These are phyloP conservation scores for Schrankia costaestrigalis DNA, from an alignment of 2,888 invertebrate species.

Conservation along the genomic window DNA sequence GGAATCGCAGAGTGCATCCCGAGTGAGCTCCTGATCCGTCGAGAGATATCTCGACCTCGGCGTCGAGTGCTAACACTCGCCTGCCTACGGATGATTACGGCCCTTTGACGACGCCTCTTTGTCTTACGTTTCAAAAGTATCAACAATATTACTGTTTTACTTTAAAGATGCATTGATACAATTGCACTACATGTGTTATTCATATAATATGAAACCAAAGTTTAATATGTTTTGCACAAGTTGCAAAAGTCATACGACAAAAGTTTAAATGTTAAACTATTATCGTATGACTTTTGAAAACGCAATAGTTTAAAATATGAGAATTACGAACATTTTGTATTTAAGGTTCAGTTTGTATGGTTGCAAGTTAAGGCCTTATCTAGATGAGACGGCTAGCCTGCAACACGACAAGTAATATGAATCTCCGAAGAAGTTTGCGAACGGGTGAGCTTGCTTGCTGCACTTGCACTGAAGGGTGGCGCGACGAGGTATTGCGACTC, in stretches of 20 bases:
- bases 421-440: slow-evolving; percentile 69
- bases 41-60: slow-evolving; percentile 74
- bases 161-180: too few species aligned
- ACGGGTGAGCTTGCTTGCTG: slow-evolving; percentile 59
- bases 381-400: slow-evolving; percentile 65
- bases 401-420: slow-evolving; percentile 68
- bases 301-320: too few species aligned
- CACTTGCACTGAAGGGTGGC: slow-evolving; percentile 51
- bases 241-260: too few species aligned
- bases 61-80: slow-evolving; percentile 73
- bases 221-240: too few species aligned
- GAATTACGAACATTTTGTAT: too few species aligned
- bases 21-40: slow-evolving; percentile 76
- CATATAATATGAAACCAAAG: too few species aligned
- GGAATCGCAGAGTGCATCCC: slow-evolving; percentile 77
- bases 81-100: slow-evolving; percentile 72
- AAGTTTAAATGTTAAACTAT: too few species aligned
- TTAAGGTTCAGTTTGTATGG: slow-evolving; percentile 57
- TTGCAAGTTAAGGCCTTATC: slow-evolving; percentile 60
- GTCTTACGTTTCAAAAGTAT: slow-evolving; percentile 54
- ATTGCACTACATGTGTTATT: too few species aligned
- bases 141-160: slow-evolving; percentile 48
- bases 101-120: slow-evolving; percentile 69
- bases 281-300: too few species aligned
- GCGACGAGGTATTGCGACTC: slow-evolving; percentile 51